Percentiles rank a stretch among this genome's conserved stretches.
These are phyloP conservation scores for Zaprionus bogoriensis DNA, from an alignment of 2,888 invertebrate genomes.

Conservation along the genomic window DNA sequence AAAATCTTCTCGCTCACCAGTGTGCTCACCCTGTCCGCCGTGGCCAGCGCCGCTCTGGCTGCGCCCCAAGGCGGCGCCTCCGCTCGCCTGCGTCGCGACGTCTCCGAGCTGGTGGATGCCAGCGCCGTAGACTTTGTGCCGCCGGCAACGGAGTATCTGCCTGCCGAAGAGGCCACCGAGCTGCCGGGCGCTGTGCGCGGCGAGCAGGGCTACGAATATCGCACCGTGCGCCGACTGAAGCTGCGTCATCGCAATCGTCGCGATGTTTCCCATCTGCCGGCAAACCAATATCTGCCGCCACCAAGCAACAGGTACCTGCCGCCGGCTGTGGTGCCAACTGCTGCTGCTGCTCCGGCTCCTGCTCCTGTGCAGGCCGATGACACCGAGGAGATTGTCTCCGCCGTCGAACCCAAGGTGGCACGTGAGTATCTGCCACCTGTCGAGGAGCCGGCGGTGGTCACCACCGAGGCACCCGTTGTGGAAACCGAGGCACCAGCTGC, in stretches of 20 bases:
- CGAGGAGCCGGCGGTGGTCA: conserved; percentile 22
- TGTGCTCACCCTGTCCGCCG: conserved; percentile 60
- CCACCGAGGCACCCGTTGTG: conserved; percentile 37
- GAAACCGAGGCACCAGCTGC: conserved; percentile 42
- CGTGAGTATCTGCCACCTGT: conserved; percentile 69
- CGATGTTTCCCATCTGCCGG: conserved; percentile 72
- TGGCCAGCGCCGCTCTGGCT: conserved; percentile 64
- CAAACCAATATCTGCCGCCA: conserved; percentile 61
- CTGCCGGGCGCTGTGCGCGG: conserved; percentile 42
- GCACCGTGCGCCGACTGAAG: conserved; percentile 66
- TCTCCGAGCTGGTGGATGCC: conserved; percentile 58
- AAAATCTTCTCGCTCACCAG: conserved; percentile 68
- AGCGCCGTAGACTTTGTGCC: conserved; percentile 46
- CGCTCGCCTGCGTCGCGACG: conserved; percentile 66
- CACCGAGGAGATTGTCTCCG: conserved; percentile 67
- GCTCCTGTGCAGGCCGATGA: conserved; percentile 39
- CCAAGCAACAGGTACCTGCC: conserved; percentile 66
- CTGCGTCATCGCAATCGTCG: conserved; percentile 69
- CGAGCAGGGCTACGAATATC: conserved; percentile 69
- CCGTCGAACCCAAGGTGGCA: conserved; percentile 49
- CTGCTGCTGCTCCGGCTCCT: conserved; percentile 7
- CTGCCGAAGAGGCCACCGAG: conserved; percentile 8
- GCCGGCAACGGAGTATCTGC: conserved; percentile 51
- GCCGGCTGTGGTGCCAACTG: conserved; percentile 28
- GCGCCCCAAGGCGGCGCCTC: conserved; percentile 42